Evolutionary conservation across 2,797 vertebrate genomes (phyloP).

Genomic region (Diplodus sargus): DNA sequence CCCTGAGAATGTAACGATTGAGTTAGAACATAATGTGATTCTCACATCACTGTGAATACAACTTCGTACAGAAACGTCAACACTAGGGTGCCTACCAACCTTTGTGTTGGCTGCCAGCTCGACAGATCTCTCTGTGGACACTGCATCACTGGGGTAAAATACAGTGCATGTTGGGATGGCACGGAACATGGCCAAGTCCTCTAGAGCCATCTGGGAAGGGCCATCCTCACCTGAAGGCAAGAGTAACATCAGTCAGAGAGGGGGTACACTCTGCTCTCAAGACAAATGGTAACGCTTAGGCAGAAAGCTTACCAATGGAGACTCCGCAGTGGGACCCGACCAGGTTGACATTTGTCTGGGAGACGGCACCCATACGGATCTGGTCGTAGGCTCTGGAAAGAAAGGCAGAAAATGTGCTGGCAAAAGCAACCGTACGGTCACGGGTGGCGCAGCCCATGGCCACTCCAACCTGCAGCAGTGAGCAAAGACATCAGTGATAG

Average conservation of each 20-base stretch:
- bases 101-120: constrained; percentile 88
- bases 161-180: constrained; percentile 89
- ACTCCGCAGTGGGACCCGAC: constrained; percentile 91
- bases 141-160: constrained; percentile 92
- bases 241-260: not conserved
- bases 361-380: constrained; percentile 90
- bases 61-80: not conserved
- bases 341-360: constrained; percentile 88
- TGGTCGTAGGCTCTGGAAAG: constrained; percentile 90
- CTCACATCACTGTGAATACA: not conserved
- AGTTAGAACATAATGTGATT: constrained; percentile 3
- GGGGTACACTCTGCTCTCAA: rapidly evolving
- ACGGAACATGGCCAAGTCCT: constrained; percentile 93
- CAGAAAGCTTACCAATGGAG: constrained; percentile 86
- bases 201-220: constrained; percentile 92
- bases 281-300: rapidly evolving
- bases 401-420: constrained; percentile 91
- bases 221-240: constrained; percentile 87
- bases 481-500: not conserved
- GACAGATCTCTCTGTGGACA: constrained; percentile 89
- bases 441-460: constrained; percentile 89
- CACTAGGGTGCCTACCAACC: constrained; percentile 67
- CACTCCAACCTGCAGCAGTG: constrained; percentile 85
- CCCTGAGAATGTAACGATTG: constrained; percentile 77
- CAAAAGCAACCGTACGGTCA: constrained; percentile 87